Evolutionary conservation across 2,797 vertebrate genomes (phyloP).

Genomic region (Rhynchotus rufescens): DNA sequence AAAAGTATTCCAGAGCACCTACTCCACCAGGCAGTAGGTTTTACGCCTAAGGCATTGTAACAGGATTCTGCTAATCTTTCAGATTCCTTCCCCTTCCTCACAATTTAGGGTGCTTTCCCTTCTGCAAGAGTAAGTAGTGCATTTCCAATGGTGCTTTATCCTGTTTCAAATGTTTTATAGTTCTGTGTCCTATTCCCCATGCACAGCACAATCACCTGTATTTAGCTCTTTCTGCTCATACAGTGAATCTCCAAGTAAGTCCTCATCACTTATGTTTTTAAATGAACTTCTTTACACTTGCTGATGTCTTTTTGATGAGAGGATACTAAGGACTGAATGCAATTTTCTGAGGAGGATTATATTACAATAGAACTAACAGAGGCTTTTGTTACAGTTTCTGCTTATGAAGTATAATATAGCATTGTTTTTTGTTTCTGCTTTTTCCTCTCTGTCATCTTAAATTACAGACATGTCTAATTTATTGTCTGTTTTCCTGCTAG

Average conservation of each 20-base stretch:
- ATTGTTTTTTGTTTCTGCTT: constrained; percentile 8
- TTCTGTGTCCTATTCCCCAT: rapidly evolving
- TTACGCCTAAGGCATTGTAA: neutral
- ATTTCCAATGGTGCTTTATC: neutral
- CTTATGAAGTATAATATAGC: neutral
- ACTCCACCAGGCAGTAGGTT: neutral
- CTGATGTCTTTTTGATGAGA: neutral
- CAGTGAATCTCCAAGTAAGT: neutral
- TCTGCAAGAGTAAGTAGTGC: neutral
- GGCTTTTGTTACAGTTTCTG: constrained; percentile 20
- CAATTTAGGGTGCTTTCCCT: neutral
- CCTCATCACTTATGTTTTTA: neutral
- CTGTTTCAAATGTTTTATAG: neutral
- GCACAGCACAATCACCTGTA: neutral
- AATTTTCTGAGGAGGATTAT: neutral
- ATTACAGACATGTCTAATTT: constrained; percentile 18
- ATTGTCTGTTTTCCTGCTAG: neutral
- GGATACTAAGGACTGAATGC: neutral
- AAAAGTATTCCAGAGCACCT: neutral
- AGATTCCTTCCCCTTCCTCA: neutral
- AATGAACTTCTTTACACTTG: neutral
- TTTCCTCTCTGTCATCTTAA: neutral
- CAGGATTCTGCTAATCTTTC: neutral
- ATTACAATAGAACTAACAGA: neutral
- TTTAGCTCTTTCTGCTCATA: neutral